Percentiles rank a stretch among this genome's conserved stretches.
Evolutionary conservation across 92 coral and sea anemone species (phyloP).

Genomic region (Diadumene lineata): DNA sequence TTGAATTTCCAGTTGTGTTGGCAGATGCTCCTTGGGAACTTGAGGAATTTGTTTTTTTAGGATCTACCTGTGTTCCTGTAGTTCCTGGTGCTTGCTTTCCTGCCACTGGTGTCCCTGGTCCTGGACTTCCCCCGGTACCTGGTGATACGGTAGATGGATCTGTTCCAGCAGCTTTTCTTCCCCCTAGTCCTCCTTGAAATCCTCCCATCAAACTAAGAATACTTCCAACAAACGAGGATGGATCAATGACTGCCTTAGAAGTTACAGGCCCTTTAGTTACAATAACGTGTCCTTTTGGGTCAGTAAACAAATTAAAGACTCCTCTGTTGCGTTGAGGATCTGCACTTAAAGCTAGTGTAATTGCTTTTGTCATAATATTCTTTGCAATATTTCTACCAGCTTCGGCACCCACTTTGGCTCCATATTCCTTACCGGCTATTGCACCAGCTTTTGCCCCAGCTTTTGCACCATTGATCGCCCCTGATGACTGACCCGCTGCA

Average conservation of each 20-base stretch:
- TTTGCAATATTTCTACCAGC: conserved; percentile 47
- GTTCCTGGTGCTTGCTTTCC: conserved; percentile 4
- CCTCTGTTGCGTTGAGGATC: not conserved
- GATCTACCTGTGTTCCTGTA: not conserved
- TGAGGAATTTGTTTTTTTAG: too few relatives aligned
- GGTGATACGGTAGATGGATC: conserved; percentile 3
- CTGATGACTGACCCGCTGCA: conserved; percentile 32
- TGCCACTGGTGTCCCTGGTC: conserved; percentile 8
- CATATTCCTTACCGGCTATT: conserved; percentile 40
- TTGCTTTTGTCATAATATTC: conserved; percentile 19
- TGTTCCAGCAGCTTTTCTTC: conserved; percentile 12
- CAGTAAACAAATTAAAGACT: conserved; percentile 5
- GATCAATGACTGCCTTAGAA: conserved; percentile 11
- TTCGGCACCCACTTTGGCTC: conserved; percentile 43
- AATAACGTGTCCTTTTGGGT: not conserved
- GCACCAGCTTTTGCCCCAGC: conserved; percentile 72
- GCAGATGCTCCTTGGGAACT: not conserved
- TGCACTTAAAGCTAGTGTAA: conserved; percentile 40
- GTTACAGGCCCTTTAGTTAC: not conserved
- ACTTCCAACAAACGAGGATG: conserved; percentile 6
- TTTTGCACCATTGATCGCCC: conserved; percentile 31
- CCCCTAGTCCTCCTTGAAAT: conserved; percentile 6
- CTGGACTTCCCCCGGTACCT: conserved; percentile 14
- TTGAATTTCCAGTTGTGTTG: not conserved
- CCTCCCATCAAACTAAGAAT: conserved; percentile 9